Conservation (phyloP, 2,797 vertebrate species). For the Cephalopachus bancanus region DNA sequence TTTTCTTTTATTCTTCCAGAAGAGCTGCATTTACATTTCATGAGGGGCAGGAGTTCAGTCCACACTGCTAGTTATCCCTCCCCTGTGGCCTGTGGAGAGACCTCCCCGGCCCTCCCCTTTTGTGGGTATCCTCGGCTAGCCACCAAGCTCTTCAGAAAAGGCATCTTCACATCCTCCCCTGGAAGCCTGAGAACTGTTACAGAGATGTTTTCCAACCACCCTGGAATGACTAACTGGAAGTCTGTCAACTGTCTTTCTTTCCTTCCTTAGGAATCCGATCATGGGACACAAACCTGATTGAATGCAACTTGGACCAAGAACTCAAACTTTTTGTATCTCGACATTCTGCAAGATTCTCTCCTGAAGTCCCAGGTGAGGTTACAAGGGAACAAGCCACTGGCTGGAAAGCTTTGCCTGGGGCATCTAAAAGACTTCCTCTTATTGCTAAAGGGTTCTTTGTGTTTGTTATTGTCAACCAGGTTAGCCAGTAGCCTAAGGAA, state of each 20-base stretch:
- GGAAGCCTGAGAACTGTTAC: constrained; percentile 50
- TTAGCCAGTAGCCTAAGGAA: constrained; percentile 35
- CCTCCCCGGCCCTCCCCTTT: not conserved
- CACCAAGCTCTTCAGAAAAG: constrained; percentile 38
- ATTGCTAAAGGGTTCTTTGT: not conserved
- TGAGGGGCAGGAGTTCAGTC: constrained; percentile 67
- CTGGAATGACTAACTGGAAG: constrained; percentile 55
- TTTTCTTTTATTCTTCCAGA: constrained; percentile 72
- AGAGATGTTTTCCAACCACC: constrained; percentile 65
- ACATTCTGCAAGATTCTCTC: constrained; percentile 98
- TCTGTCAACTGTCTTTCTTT: constrained; percentile 73
- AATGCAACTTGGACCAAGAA: constrained; percentile 99
- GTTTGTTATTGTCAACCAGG: not conserved
- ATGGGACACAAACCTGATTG: constrained; percentile 97
- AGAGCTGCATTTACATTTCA: constrained; percentile 58
- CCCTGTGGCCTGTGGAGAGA: constrained; percentile 31
- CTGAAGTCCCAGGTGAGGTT: constrained; percentile 96
- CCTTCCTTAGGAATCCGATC: constrained; percentile 95
- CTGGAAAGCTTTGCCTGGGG: not conserved
- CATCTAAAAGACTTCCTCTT: not conserved
- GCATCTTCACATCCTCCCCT: constrained; percentile 53
- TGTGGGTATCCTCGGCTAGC: constrained; percentile 22
- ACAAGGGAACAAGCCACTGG: not conserved
- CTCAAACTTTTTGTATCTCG: constrained; percentile 98
- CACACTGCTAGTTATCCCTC: constrained; percentile 31